Percentiles rank a stretch among this genome's conserved stretches.
These are phyloP conservation scores for Parelbella ahira DNA, from an alignment of 2,888 invertebrate genomes.

Conservation along the genomic window DNA sequence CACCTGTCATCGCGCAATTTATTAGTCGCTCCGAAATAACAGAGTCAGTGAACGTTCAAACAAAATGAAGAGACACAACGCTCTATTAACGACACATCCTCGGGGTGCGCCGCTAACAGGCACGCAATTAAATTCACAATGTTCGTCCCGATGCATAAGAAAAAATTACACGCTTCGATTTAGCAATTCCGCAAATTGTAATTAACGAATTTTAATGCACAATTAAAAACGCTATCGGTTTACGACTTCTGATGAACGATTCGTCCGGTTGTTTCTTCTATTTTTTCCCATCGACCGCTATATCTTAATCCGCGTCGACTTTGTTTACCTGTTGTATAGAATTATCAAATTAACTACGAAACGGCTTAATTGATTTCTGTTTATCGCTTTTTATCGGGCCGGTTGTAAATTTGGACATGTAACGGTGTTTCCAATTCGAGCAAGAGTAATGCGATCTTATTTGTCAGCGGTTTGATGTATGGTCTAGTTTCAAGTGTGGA, in stretches of 20 bases:
- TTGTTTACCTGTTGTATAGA: constrained; percentile 24
- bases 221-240: constrained; percentile 41
- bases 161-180: constrained; percentile 30
- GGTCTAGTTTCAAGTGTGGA: constrained; percentile 47
- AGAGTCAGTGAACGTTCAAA: constrained; percentile 75
- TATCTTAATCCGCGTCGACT: constrained; percentile 31
- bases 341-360: constrained; percentile 26
- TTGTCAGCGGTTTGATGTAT: constrained; percentile 57
- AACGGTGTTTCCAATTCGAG: constrained; percentile 26
- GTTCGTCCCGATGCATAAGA: constrained; percentile 25
- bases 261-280: constrained; percentile 33
- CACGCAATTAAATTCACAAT: constrained; percentile 62
- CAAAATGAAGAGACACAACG: constrained; percentile 75
- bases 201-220: constrained; percentile 36
- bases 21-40: constrained; percentile 79
- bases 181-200: constrained; percentile 29
- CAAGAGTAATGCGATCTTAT: constrained; percentile 45
- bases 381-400: constrained; percentile 25
- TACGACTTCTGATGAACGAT: constrained; percentile 36
- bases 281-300: constrained; percentile 31
- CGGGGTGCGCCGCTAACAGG: constrained; percentile 59
- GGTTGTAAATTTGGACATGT: constrained; percentile 24
- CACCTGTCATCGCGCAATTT: constrained; percentile 80
- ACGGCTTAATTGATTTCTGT: constrained; percentile 28
- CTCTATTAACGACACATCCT: constrained; percentile 75